phyloP scores from a whole-genome alignment of 2,797 vertebrate genomes.

The Lepidocolaptes lacrymiger region DNA sequence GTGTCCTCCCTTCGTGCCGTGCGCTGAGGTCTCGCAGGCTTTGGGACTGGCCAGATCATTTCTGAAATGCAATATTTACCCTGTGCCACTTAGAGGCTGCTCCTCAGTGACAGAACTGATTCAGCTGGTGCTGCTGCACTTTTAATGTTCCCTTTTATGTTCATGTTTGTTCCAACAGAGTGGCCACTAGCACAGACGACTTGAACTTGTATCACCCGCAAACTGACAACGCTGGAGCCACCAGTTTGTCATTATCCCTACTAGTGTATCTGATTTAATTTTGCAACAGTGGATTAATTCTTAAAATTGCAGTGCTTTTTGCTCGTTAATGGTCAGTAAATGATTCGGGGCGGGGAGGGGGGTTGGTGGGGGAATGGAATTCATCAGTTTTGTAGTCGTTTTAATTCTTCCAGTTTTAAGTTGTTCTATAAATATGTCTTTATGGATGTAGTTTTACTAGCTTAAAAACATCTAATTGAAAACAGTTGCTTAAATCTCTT shows the following conservation, averaged over 20 bases:
- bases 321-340: conserved; percentile 70
- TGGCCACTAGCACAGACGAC: conserved; percentile 67
- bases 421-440: conserved; percentile 80
- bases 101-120: conserved; percentile 41
- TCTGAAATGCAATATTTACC: conserved; percentile 34
- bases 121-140: conserved; percentile 49
- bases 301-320: conserved; percentile 70
- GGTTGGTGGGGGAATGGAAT: conserved; percentile 36
- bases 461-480: conserved; percentile 84
- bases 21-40: not conserved
- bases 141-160: conserved; percentile 71
- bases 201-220: conserved; percentile 74
- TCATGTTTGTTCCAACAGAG: conserved; percentile 70
- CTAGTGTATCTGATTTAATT: conserved; percentile 75
- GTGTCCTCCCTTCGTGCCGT: not conserved
- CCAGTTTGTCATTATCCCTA: conserved; percentile 68
- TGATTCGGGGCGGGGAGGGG: not conserved
- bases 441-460: conserved; percentile 79
- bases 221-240: conserved; percentile 64
- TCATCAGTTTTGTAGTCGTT: conserved; percentile 69
- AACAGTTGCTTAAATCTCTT: conserved; percentile 83
- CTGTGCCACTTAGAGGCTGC: not conserved
- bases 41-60: not conserved
- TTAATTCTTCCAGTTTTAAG: conserved; percentile 78
- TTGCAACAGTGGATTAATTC: conserved; percentile 71